These are phyloP conservation scores for Phasia obesa DNA, from an alignment of 2,888 invertebrate genomes.

Conservation along the genomic window DNA sequence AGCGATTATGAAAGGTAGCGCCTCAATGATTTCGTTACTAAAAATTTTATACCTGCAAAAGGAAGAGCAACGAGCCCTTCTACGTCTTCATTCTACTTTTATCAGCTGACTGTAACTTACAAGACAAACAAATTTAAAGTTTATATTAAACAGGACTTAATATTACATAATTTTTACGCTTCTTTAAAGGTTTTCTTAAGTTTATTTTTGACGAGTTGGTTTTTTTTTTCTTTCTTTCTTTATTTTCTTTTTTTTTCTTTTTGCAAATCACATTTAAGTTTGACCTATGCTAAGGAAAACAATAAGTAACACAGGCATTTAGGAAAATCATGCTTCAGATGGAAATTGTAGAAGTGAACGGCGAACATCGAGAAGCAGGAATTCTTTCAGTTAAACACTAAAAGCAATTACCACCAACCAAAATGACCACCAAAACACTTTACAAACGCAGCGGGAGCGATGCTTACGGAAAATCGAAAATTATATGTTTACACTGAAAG, in stretches of 20 bases:
- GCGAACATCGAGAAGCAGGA: slow-evolving; percentile 24
- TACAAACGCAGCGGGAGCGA: slow-evolving; percentile 60
- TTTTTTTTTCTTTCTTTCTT: background rate
- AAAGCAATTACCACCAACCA: slow-evolving; percentile 70
- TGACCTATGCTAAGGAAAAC: slow-evolving; percentile 60
- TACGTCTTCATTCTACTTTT: no score
- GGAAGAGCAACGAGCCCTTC: no score
- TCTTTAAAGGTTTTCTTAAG: no score
- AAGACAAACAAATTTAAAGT: no score
- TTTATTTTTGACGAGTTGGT: background rate
- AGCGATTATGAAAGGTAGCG: no score
- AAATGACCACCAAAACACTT: slow-evolving; percentile 70
- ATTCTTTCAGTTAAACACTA: slow-evolving; percentile 58
- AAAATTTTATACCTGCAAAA: no score
- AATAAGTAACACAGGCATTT: slow-evolving; percentile 33
- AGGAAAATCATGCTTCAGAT: slow-evolving; percentile 17
- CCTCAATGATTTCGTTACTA: no score
- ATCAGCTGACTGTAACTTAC: no score
- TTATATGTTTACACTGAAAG: background rate
- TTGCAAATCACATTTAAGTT: slow-evolving; percentile 40
- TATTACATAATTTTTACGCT: no score
- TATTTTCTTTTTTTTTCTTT: background rate
- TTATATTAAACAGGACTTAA: no score
- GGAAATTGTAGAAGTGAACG: slow-evolving; percentile 19
- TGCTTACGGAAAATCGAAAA: slow-evolving; percentile 20